Base-by-base conservation (phyloP, 2,797 vertebrate species). In the Thripadectes ignobilis region DNA sequence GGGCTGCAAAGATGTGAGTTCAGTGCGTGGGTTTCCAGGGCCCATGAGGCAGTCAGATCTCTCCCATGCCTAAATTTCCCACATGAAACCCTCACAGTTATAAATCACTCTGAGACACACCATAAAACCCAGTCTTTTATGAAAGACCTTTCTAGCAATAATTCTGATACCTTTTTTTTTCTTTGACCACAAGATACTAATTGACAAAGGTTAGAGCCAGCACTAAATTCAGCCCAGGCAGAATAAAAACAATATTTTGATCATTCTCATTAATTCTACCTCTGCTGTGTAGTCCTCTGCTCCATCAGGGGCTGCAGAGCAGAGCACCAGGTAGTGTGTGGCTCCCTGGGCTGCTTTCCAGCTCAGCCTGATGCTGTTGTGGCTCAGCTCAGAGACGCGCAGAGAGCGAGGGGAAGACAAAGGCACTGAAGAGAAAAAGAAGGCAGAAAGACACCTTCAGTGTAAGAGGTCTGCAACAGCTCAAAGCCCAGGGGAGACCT, bases 301-400 rank as follows among this genome's bases (percentile, higher is more conserved):
- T 55, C 95, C 87, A 0, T 66, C n/a, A 2, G 95, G 89, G n/a
- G 96, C 94, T 32, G 96, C 81, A 0, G 82, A 94, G 72, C 93
- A 98, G 57, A 98, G 98, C 74, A 99, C 98, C 98, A 99, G 98
- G 97, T 99, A 99, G 87, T 99, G 98, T 0, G 98, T 98, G n/a
- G 98, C 98, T 45, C 98, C 98, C 0, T 97, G 88, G 1, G 98
- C 98, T n/a, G 98, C 96, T 29, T 94, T 97, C 99, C 99, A 99
- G 62, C 97, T 98, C 59, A 99, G 98, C 51, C 88, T 96, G 82
- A 99, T 95, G 5, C 97, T 97, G 96, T 98, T 98, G 94, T 98
- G 98, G 12, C 98, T 99, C 62, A 98, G 98, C 16, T 99, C 97
- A 1, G 97, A 98, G 91, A 98, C 98, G 1, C 98, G 96, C 82